These are phyloP conservation scores for Crocodylus rhombifer DNA, from an alignment of 2,797 vertebrate genomes.

Conservation along the genomic window DNA sequence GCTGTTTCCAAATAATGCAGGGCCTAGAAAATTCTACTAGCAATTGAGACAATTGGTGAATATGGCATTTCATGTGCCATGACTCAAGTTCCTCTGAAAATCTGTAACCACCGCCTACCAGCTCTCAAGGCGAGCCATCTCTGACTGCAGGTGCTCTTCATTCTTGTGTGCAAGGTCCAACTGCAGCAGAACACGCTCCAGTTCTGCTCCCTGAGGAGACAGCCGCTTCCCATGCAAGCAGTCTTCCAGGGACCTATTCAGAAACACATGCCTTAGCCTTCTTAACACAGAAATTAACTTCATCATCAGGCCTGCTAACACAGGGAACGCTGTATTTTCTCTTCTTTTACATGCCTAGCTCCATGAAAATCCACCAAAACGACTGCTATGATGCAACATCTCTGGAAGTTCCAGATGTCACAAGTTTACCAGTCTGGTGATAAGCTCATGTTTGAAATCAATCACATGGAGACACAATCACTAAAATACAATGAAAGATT, in stretches of 20 bases:
- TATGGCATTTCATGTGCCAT: background rate
- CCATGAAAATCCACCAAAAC: background rate
- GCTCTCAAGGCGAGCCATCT: constrained; percentile 85
- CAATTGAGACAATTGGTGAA: background rate
- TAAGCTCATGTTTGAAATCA: background rate
- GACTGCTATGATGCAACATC: background rate
- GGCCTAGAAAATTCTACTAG: background rate
- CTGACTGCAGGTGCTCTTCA: constrained; percentile 85
- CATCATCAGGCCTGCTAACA: background rate
- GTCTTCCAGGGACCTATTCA: constrained; percentile 85
- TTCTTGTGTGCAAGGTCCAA: constrained; percentile 83
- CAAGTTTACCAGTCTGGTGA: background rate
- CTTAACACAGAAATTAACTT: background rate
- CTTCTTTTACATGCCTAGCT: background rate
- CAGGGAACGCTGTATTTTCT: fast-evolving
- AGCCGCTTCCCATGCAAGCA: constrained; percentile 76
- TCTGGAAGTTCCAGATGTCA: background rate
- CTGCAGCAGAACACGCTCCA: constrained; percentile 79
- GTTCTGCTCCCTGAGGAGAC: constrained; percentile 60
- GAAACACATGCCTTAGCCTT: background rate
- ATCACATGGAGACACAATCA: background rate
- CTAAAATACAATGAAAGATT: too few species aligned
- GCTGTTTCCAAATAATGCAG: constrained; percentile 31
- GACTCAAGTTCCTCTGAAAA: background rate
- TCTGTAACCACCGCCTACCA: constrained; percentile 80